Evolutionary conservation across 1,140 invertebrate species (phyloP).

Genomic region (Scylla paramamosain): DNA sequence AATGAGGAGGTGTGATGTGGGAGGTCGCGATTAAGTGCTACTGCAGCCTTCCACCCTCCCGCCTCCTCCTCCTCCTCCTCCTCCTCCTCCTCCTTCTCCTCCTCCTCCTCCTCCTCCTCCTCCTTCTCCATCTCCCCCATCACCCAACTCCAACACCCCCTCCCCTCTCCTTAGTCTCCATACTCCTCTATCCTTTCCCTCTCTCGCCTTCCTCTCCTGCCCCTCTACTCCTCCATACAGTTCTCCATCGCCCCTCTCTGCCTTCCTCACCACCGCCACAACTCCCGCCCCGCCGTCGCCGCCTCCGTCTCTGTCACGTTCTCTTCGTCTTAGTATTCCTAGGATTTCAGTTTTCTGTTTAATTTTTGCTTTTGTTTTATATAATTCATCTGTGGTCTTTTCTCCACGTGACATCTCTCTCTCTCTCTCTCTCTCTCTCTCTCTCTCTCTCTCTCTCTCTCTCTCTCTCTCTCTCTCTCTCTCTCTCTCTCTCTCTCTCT

Average conservation of each 20-base stretch:
- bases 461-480: not conserved
- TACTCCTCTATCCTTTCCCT: not conserved
- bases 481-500: conserved; percentile 10
- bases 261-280: not conserved
- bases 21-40: conserved; percentile 41
- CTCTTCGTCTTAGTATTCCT: not conserved
- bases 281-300: not conserved
- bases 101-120: conserved; percentile 27
- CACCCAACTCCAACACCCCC: not conserved
- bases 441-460: conserved; percentile 12
- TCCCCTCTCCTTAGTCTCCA: not conserved
- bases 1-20: not conserved
- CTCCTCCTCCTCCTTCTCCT: not conserved
- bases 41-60: conserved; percentile 17
- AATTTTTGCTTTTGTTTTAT: not conserved
- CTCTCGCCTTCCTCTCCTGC: not conserved
- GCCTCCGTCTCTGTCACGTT: not conserved
- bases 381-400: not conserved
- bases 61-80: not conserved
- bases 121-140: not conserved
- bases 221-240: not conserved
- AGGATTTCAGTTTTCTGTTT: not conserved
- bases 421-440: not conserved
- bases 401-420: not conserved
- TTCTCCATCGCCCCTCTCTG: not conserved